Evolutionary conservation across 1,140 invertebrate genomes (phyloP).

Genomic region (Battus philenor): DNA sequence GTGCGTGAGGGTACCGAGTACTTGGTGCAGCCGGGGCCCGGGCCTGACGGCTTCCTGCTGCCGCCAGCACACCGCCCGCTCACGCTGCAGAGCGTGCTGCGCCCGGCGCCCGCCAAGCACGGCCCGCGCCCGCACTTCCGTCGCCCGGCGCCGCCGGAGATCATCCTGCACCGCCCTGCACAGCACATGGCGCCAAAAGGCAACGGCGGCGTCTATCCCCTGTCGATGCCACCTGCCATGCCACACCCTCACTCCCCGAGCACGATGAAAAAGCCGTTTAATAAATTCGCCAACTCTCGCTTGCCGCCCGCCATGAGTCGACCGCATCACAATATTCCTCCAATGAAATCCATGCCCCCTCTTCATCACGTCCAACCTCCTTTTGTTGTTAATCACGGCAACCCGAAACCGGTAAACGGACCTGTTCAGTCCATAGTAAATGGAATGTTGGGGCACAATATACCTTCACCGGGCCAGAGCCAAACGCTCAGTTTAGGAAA

Average conservation of each 20-base stretch:
- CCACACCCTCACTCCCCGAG: slow-evolving; percentile 43
- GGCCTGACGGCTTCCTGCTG: slow-evolving; percentile 51
- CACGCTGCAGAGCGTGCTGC: slow-evolving; percentile 66
- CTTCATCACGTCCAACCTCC: slow-evolving; percentile 32
- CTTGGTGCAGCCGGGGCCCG: slow-evolving; percentile 45
- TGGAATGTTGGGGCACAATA: slow-evolving; percentile 45
- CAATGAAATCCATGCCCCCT: slow-evolving; percentile 53
- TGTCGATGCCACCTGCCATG: slow-evolving; percentile 58
- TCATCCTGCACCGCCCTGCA: slow-evolving; percentile 62
- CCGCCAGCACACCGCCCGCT: slow-evolving; percentile 61
- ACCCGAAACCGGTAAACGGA: slow-evolving; percentile 23
- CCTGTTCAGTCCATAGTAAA: slow-evolving; percentile 41
- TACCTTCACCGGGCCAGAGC: slow-evolving; percentile 33
- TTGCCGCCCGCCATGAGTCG: slow-evolving; percentile 44
- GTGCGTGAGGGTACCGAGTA: slow-evolving; percentile 59
- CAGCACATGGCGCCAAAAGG: slow-evolving; percentile 40
- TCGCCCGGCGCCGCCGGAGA: slow-evolving; percentile 61
- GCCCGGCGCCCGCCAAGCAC: slow-evolving; percentile 50
- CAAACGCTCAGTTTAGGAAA: slow-evolving; percentile 67
- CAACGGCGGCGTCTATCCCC: slow-evolving; percentile 43
- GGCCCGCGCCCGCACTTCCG: slow-evolving; percentile 53
- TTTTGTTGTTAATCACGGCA: slow-evolving; percentile 25
- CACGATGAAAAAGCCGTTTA: slow-evolving; percentile 49
- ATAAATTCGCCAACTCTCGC: slow-evolving; percentile 45
- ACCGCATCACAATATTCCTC: slow-evolving; percentile 45